These are phyloP conservation scores for Yasuhikotakia modesta DNA, from an alignment of 2,797 vertebrate species.

Conservation along the genomic window DNA sequence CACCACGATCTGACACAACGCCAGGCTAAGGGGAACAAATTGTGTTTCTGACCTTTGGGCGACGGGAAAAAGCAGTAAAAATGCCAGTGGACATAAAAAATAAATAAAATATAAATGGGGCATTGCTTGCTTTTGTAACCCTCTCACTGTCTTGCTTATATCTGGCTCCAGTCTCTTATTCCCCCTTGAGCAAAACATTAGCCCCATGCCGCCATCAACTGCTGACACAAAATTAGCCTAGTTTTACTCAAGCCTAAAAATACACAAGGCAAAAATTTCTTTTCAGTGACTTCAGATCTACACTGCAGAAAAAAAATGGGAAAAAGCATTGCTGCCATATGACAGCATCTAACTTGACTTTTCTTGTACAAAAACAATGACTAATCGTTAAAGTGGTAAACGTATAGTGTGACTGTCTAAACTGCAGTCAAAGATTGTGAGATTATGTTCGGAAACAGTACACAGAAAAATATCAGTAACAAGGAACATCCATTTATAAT, in stretches of 20 bases:
- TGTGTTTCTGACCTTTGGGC: conserved; percentile 29
- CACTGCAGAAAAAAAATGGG: conserved; percentile 13
- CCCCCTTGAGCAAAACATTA: conserved; percentile 25
- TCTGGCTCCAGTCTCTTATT: conserved; percentile 8
- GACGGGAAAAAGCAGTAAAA: conserved; percentile 11
- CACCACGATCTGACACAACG: conserved; percentile 22
- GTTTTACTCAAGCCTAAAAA: conserved; percentile 70
- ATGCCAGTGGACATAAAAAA: conserved; percentile 8
- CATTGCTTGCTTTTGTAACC: conserved; percentile 25
- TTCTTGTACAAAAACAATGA: neutral
- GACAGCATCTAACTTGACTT: neutral
- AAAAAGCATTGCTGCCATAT: conserved; percentile 13
- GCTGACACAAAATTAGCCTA: conserved; percentile 72
- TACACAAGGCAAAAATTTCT: conserved; percentile 68
- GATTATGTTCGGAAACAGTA: too few species aligned
- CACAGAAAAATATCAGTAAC: too few species aligned
- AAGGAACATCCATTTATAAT: too few species aligned
- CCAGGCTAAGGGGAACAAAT: conserved; percentile 32
- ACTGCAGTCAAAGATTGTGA: too few species aligned
- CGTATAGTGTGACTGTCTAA: neutral
- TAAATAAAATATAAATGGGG: neutral
- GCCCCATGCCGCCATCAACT: conserved; percentile 58
- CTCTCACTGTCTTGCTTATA: conserved; percentile 16
- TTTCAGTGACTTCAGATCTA: conserved; percentile 63
- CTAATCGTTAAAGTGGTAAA: neutral